These are phyloP conservation scores for Nezara viridula DNA, from an alignment of 2,888 invertebrate genomes.

Conservation along the genomic window DNA sequence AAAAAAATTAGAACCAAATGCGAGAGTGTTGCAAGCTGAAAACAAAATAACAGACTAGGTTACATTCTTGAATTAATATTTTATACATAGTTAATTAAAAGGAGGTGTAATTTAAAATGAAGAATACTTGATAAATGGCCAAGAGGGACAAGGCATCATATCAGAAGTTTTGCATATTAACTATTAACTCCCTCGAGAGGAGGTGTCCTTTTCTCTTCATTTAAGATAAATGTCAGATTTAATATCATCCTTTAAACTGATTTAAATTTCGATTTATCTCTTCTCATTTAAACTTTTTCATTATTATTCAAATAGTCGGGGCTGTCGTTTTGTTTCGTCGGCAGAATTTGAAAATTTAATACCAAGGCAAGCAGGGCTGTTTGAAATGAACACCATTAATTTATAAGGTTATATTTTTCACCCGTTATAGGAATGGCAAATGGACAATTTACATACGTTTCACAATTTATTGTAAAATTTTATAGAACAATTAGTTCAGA, in stretches of 20 bases:
- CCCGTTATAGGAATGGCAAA: neutral
- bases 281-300: conserved; percentile 45
- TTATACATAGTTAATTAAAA: conserved; percentile 48
- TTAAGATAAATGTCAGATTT: conserved; percentile 49
- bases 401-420: neutral
- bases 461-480: no score
- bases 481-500: no score
- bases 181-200: neutral
- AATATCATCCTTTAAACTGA: conserved; percentile 48
- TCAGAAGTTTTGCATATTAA: conserved; percentile 41
- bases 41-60: conserved; percentile 48
- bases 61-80: conserved; percentile 45
- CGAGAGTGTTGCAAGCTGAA: neutral
- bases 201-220: neutral
- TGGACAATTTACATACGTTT: neutral
- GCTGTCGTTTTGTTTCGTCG: neutral
- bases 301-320: conserved; percentile 23
- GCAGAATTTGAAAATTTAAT: neutral
- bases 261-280: conserved; percentile 49
- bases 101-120: conserved; percentile 39
- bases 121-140: conserved; percentile 38
- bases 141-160: conserved; percentile 13
- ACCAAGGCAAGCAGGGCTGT: neutral
- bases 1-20: neutral
- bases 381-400: neutral